Base-by-base conservation (phyloP, 2,888 invertebrate genomes). In the Dione juno region DNA sequence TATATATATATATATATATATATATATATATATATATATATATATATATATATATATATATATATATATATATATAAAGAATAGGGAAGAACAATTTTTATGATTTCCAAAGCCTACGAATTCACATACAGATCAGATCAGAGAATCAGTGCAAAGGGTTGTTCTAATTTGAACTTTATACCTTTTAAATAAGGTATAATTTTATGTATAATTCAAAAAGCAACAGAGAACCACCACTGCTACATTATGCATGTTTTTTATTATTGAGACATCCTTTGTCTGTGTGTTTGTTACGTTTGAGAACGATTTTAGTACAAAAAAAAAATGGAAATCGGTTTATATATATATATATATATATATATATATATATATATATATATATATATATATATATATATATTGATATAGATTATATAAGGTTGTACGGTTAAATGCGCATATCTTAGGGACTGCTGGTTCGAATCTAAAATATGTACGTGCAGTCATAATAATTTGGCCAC, bases 201-300 rank as follows among this genome's bases (percentile, higher is more conserved):
- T 37, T 64, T 40, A 37, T 13, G 13, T 14, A 9, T 19, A 16
- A 40, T 21, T 1, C 9, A 14, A 40, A 13, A 64, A 48, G n/a
- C 45, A 48, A 35, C 37, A 19, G 16, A 14, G 8, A 9, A 40
- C 50, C n/a, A 61, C 61, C 45, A 19, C 52, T 50, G 64, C 37
- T 64, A 5, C 52, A 64, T 64, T 64, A 64, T 64, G 64, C 64
- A 64, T 64, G 64, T 37, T 64, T 64, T 64, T 64, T 48, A 13
- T 50, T 52, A 64, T 52, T 64, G 61, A 45, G 61, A 61, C 28
- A 43, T 52, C 64, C 64, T 64, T 64, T 64, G 64, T 64, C 37
- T 64, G 64, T 19, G 1, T 48, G 64, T 64, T 52, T 37, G 52
- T 64, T 52, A 52, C 64, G 13, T 61, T 64, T 52, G 50, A 64